Evolutionary conservation across 1,140 invertebrate species (phyloP).

Genomic region (Lerema accius): DNA sequence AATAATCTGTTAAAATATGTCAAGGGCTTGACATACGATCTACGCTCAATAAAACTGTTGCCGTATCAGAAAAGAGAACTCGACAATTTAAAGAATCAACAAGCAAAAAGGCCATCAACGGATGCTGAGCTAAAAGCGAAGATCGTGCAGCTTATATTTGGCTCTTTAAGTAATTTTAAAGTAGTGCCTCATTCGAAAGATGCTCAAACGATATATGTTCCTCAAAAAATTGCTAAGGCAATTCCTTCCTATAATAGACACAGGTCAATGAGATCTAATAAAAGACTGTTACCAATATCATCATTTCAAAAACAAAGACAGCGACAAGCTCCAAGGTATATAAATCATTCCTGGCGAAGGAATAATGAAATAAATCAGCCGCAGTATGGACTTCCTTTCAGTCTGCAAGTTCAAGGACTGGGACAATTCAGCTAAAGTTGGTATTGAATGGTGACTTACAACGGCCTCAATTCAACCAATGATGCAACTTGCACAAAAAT

Average conservation of each 20-base stretch:
- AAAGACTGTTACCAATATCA: constrained; percentile 43
- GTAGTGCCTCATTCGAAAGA: constrained; percentile 40
- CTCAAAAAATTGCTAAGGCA: constrained; percentile 39
- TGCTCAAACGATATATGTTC: constrained; percentile 45
- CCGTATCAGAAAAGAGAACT: constrained; percentile 30
- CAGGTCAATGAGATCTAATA: not conserved
- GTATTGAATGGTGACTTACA: too few species aligned
- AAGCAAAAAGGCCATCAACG: not conserved
- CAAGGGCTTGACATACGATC: not conserved
- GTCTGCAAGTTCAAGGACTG: constrained; percentile 50
- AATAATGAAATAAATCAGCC: constrained; percentile 32
- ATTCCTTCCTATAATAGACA: constrained; percentile 22
- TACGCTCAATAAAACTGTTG: not conserved
- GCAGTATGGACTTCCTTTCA: constrained; percentile 49
- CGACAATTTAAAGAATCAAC: constrained; percentile 16
- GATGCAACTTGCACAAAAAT: too few species aligned
- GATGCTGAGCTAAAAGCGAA: constrained; percentile 17
- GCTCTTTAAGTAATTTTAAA: constrained; percentile 32
- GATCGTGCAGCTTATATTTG: constrained; percentile 41
- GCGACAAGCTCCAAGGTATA: constrained; percentile 35
- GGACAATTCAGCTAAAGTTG: constrained; percentile 42
- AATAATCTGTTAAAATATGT: not conserved
- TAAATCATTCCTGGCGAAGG: constrained; percentile 40
- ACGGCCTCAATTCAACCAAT: too few species aligned
- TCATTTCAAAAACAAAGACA: constrained; percentile 42